A percentile compares a stretch with the other conserved stretches of the same genome.
Evolutionary conservation across 2,113 vertebrate species (phyloP).

Genomic region (Echinops telfairi): DNA sequence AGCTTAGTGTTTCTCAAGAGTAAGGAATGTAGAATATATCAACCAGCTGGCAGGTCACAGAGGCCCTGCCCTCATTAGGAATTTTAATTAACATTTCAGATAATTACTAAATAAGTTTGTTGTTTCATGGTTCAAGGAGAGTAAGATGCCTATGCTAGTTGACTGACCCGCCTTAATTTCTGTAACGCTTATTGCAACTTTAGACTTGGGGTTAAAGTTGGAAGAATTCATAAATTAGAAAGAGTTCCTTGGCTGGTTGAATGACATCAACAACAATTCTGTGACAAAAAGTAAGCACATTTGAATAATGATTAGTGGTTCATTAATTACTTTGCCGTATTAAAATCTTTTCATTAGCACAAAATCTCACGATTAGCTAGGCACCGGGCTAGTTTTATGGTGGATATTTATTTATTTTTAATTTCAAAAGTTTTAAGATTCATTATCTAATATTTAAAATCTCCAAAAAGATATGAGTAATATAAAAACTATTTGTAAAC

Average conservation of each 20-base stretch:
- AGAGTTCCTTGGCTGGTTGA: slow-evolving; percentile 41
- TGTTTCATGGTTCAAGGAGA: slow-evolving; percentile 22
- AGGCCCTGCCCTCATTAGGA: slow-evolving; percentile 51
- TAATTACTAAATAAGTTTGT: slow-evolving; percentile 32
- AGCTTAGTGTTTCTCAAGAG: slow-evolving; percentile 60
- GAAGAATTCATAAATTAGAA: slow-evolving; percentile 50
- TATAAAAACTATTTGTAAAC: not conserved
- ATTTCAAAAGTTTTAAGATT: too few species aligned
- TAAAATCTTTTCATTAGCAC: not conserved
- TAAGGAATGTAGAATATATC: slow-evolving; percentile 45
- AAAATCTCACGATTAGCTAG: slow-evolving; percentile 38
- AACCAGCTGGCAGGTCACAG: slow-evolving; percentile 7
- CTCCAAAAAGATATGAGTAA: not conserved
- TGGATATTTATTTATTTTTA: too few species aligned
- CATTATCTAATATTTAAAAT: slow-evolving; percentile 30
- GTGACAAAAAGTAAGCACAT: not conserved
- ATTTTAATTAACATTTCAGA: slow-evolving; percentile 68
- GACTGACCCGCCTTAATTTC: not conserved
- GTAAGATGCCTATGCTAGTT: not conserved
- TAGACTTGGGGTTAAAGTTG: slow-evolving; percentile 52
- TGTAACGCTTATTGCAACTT: not conserved
- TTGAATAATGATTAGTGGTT: slow-evolving; percentile 46
- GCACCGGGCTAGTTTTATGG: not conserved
- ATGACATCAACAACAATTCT: slow-evolving; percentile 47
- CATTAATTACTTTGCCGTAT: slow-evolving; percentile 27